Percentiles rank a stretch among this genome's conserved stretches.
Conservation (phyloP, 2,797 vertebrate species). For the Microchirus variegatus region DNA sequence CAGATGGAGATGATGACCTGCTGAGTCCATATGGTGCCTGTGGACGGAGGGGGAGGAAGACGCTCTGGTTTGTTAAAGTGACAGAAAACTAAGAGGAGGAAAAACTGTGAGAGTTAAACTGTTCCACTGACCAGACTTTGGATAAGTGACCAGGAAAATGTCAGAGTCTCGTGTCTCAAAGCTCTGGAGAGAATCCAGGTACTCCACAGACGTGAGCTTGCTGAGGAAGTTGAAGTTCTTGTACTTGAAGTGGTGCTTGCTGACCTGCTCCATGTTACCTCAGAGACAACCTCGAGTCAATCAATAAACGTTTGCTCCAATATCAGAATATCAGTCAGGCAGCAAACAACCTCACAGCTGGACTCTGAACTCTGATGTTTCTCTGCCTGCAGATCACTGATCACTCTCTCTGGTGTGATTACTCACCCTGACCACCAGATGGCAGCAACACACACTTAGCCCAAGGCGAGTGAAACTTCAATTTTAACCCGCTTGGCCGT, state of each 20-base stretch:
- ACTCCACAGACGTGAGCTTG: constrained; percentile 40
- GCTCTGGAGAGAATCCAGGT: constrained; percentile 71
- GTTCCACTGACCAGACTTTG: constrained; percentile 70
- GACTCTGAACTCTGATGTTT: too few species aligned
- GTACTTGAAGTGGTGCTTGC: constrained; percentile 46
- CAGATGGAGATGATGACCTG: constrained; percentile 69
- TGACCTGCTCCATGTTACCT: constrained; percentile 62
- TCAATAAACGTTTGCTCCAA: too few species aligned
- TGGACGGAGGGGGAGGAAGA: background rate
- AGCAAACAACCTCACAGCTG: too few species aligned
- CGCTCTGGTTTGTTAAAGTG: background rate
- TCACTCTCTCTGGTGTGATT: too few species aligned
- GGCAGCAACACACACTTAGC: too few species aligned
- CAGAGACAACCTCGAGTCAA: too few species aligned
- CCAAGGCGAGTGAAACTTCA: too few species aligned
- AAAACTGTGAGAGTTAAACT: background rate
- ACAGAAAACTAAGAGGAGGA: background rate
- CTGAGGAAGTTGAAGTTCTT: constrained; percentile 54
- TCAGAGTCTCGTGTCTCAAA: constrained; percentile 71
- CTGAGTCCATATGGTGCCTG: constrained; percentile 77
- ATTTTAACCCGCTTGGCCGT: too few species aligned
- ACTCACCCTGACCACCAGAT: too few species aligned
- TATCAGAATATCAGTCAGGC: background rate
- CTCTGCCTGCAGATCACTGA: too few species aligned
- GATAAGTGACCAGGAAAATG: constrained; percentile 71